Evolutionary conservation across 2,888 invertebrate genomes (phyloP), one percentile per base, ranked within the genome.

Genomic region (Tetramorium bicarinatum): DNA sequence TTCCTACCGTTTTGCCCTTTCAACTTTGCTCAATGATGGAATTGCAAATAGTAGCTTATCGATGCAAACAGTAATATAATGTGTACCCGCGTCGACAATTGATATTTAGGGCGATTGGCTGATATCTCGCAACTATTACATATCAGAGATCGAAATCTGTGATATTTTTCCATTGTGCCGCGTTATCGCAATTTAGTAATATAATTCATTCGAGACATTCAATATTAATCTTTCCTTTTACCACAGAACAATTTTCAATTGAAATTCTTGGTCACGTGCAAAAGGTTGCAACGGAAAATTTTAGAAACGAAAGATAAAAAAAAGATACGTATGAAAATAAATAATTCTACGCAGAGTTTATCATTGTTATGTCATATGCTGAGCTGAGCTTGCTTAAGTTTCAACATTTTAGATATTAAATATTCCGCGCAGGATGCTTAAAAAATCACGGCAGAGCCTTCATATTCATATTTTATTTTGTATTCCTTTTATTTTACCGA

Each of bases 81-180:
- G 38, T 18, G 62, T 52, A 52, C 64, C 38, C 38, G 8, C 66
- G 61, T 61, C 52, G 52, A 77, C 34, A 76, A 76, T 76, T 66
- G 38, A 72, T 74, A 74, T 74, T 74, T 59, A 54, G 25, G 38
- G 38, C 49, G 66, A 77, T 67, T 41, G 18, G 18, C 18, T 66
- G 76, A 76, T 52, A 76, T 11, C 34, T 4, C 13, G 38, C 38
- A 64, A 38, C 52, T 4, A 25, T 52, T 66, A 25, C 7, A 25
- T 54, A 67, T 67, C 76, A 21, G 25, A 25, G 75, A 61, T 64
- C 7, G 38, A 66, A 29, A 66, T 76, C 18, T 11, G 66, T 25
- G 29, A 76, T 76, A 38, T 52, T 66, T 76, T 52, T 52, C 38
- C 52, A 38, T 41, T 11, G 6, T 56, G 9, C 29, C 11, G 7